Evolutionary conservation across 1,140 invertebrate species (phyloP), one percentile per base, ranked within the genome.

Genomic region (Macrobrachium rosenbergii): DNA sequence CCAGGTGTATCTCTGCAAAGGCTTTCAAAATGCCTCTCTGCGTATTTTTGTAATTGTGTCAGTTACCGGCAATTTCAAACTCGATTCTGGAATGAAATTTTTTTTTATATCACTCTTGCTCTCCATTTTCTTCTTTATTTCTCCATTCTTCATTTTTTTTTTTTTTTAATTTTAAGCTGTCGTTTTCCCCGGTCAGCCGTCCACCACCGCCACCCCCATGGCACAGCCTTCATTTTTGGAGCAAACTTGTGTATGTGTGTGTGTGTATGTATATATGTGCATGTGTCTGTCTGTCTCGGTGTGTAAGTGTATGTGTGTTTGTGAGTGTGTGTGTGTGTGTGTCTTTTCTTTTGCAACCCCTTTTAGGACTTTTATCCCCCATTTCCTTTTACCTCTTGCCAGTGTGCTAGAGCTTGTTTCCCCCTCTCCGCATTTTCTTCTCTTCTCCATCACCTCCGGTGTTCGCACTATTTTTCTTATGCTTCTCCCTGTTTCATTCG

Each of bases 401-500:
- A 52, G 52, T 52, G 52, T 52, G 52, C 52, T 52, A 52, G 52
- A 37, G 52, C 73, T 73, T 84, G 75, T 84, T 73, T 75, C 79
- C 77, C 64, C 45, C 77, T 72, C 43, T 64, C 79, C 72, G 79
- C 83, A 76, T 80, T 79, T 86, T 86, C 64, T 79, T 43, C 37
- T 79, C 60, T 86, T 80, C 79, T 60, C 83, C 76, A 85, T 85
- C 83, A 79, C 83, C 83, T 77, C 59, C 72, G 83, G 83, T 77
- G 76, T 79, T 86, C 79, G 79, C 59, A 73, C 77, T 58, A 79
- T 80, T 86, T 86, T 86, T 72, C 58, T 72, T 59, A 76, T 58
- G 60, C 64, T 75, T 86, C 76, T 77, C 69, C 64, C 78, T 28
- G 63, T 86, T 86, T 86, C 83, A 86, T 86, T 86, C 83, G 83